Evolutionary conservation across 2,888 invertebrate genomes (phyloP).

Genomic region (Nymphalis polychloros): DNA sequence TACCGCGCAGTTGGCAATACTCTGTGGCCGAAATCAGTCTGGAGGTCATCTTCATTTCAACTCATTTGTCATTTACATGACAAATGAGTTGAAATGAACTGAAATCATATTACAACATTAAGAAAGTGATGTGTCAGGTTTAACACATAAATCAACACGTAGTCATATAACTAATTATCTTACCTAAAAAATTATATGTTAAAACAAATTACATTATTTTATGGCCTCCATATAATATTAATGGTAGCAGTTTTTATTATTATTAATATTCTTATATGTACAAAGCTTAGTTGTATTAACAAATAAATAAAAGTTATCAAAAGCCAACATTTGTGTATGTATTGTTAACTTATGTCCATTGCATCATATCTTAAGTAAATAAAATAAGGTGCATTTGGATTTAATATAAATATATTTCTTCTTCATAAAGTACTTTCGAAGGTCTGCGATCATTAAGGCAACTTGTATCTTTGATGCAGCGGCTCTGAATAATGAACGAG

Average conservation of each 20-base stretch:
- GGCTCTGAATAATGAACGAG: too few relatives aligned
- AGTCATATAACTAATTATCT: background rate
- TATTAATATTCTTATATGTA: background rate
- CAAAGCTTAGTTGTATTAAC: background rate
- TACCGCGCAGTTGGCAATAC: too few relatives aligned
- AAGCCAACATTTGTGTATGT: background rate
- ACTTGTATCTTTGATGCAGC: too few relatives aligned
- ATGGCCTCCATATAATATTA: too few relatives aligned
- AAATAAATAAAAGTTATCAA: slow-evolving; percentile 7
- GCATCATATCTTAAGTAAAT: slow-evolving; percentile 7
- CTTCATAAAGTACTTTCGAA: too few relatives aligned
- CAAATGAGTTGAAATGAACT: too few relatives aligned
- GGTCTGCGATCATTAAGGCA: too few relatives aligned
- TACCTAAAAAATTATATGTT: background rate
- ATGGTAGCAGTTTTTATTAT: background rate
- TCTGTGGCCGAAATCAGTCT: too few relatives aligned
- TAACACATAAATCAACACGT: background rate
- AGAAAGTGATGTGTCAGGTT: slow-evolving; percentile 1
- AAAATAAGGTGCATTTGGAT: slow-evolving; percentile 7
- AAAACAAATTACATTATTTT: background rate
- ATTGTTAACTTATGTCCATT: background rate
- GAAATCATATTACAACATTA: background rate
- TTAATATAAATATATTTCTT: background rate
- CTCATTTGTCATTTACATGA: background rate
- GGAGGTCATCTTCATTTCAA: too few relatives aligned